Base-by-base conservation (phyloP, 2,797 vertebrate species). In the Tamandua tetradactyla region DNA sequence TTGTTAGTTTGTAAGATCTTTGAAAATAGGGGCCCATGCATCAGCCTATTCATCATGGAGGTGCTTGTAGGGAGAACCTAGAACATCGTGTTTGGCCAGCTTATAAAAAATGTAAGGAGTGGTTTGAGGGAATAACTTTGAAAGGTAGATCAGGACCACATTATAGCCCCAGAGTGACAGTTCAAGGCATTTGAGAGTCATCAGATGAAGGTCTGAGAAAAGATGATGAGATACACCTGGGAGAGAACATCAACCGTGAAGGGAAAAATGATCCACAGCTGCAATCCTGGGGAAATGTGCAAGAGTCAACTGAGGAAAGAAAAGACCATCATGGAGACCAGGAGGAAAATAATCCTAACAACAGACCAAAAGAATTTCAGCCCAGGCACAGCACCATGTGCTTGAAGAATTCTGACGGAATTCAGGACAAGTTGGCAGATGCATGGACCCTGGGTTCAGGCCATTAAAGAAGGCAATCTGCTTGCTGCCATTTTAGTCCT, bases 351-450 rank as follows among this genome's bases (percentile, higher is more conserved):
- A 27, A 47, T 40, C 49, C 76, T 61, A 49, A 72, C 44, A 75
- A n/a, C n/a, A n/a, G n/a, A n/a, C n/a, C n/a, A n/a, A 78, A 91
- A 90, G 83, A 93, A 82, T 86, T 40, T 42, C 40, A 52, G 35
- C n/a, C n/a, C n/a, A n/a, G n/a, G 15, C 44, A 32, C 52, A 75
- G 35, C n/a, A 40, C 47, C 22, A 59, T 4, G 42, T 22, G 32
- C 59, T 61, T 81, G 49, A 78, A 74, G 64, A 68, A 89, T 55
- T 78, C 42, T 72, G 32, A 78, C 11, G 22, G 1, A 62, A 74
- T n/a, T 40, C 40, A 55, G 30, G 20, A 62, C 3, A 49, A 37
- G 40, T 15, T 25, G 42, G 12, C 35, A 83, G 59, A 76, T 5
- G 18, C 35, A 0, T 35, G 27, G 32, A 42, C 81, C n/a, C 55